Evolutionary conservation across 2,797 vertebrate species (phyloP).

Genomic region (Spea hammondii): DNA sequence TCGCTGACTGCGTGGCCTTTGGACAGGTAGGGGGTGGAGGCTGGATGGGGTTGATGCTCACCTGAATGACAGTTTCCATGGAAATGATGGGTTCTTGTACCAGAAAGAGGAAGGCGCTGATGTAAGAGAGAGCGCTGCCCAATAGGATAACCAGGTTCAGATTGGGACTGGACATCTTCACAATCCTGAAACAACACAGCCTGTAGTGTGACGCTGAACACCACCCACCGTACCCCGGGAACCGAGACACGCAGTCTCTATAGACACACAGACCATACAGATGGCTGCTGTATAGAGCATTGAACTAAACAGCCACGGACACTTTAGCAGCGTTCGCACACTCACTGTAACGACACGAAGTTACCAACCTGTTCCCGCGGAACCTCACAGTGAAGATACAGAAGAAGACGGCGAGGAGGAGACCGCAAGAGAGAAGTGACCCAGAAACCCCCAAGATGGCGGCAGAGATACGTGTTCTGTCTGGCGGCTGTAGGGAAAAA

Average conservation of each 20-base stretch:
- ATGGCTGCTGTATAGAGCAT: no score
- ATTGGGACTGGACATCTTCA: constrained; percentile 99
- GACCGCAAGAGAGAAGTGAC: constrained; percentile 84
- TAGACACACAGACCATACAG: no score
- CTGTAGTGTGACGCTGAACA: neutral
- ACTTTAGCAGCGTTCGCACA: no score
- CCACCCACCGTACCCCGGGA: no score
- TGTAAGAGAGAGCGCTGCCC: constrained; percentile 87
- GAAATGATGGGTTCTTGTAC: constrained; percentile 69
- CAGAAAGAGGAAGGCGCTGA: constrained; percentile 87
- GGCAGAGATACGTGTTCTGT: constrained; percentile 61
- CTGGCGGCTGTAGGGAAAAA: neutral
- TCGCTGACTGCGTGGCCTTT: neutral
- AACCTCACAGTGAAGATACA: constrained; percentile 88
- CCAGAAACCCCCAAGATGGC: constrained; percentile 80
- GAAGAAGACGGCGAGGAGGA: constrained; percentile 83
- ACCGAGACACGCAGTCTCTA: no score
- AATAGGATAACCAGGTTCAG: constrained; percentile 88
- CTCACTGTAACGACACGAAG: no score
- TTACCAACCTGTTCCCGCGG: constrained; percentile 89
- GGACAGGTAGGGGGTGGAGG: neutral
- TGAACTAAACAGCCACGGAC: no score
- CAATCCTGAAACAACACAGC: constrained; percentile 74
- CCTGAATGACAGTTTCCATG: constrained; percentile 79
- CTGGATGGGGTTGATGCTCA: constrained; percentile 56